phyloP scores from a whole-genome alignment of 2,888 invertebrate species.

The Ephialtes manifestator region DNA sequence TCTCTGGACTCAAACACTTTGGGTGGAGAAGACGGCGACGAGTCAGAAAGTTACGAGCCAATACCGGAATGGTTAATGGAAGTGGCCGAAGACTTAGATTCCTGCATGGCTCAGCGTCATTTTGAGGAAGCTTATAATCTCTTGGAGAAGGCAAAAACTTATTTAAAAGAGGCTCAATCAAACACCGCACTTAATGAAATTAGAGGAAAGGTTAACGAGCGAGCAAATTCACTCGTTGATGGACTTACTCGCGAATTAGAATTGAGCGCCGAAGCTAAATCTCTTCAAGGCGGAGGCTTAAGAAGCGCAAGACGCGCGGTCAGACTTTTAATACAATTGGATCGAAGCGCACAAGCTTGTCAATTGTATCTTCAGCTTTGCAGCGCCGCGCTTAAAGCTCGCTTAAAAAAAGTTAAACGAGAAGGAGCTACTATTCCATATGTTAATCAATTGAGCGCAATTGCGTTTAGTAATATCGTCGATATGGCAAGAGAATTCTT shows the following conservation, averaged over 20 bases:
- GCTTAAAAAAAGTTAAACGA: constrained; percentile 92
- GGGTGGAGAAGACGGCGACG: constrained; percentile 79
- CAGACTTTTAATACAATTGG: constrained; percentile 93
- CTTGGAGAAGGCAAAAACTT: constrained; percentile 90
- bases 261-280: constrained; percentile 94
- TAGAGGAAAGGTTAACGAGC: constrained; percentile 84
- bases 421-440: constrained; percentile 94
- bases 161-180: constrained; percentile 85
- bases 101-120: constrained; percentile 97
- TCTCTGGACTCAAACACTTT: constrained; percentile 81
- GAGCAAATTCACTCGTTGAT: constrained; percentile 93
- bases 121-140: constrained; percentile 96
- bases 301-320: constrained; percentile 95
- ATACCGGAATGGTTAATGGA: constrained; percentile 96
- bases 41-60: constrained; percentile 77
- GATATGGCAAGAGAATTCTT: constrained; percentile 92
- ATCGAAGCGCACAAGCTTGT: constrained; percentile 92
- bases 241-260: constrained; percentile 96
- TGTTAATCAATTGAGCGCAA: constrained; percentile 92
- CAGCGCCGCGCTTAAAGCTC: constrained; percentile 93
- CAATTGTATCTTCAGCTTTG: constrained; percentile 93
- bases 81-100: constrained; percentile 97
- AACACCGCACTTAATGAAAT: constrained; percentile 87
- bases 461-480: constrained; percentile 93
- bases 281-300: constrained; percentile 94